These are phyloP conservation scores for Bostrychus sinensis DNA, from an alignment of 2,113 vertebrate species.

Conservation along the genomic window DNA sequence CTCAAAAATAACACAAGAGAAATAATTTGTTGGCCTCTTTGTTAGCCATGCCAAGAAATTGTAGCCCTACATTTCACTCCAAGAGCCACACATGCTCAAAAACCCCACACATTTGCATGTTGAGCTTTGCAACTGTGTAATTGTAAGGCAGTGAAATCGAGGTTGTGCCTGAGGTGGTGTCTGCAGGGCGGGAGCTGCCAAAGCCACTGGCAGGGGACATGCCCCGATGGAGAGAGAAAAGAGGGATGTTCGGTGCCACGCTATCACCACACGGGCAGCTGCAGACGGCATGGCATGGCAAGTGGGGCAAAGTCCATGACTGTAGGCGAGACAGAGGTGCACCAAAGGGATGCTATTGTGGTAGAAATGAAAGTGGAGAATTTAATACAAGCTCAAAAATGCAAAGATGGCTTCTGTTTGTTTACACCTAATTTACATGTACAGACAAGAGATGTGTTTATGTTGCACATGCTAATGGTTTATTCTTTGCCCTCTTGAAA, in stretches of 20 bases:
- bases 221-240: constrained; percentile 41
- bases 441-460: too few relatives aligned
- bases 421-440: too few relatives aligned
- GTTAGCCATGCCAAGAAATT: constrained; percentile 43
- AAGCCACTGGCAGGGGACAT: constrained; percentile 53
- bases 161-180: constrained; percentile 61
- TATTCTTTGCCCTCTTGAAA: too few relatives aligned
- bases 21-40: constrained; percentile 48
- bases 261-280: constrained; percentile 74
- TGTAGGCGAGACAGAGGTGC: constrained; percentile 35
- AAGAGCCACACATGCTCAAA: constrained; percentile 25
- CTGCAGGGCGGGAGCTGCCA: constrained; percentile 57
- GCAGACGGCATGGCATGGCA: constrained; percentile 65
- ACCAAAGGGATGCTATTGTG: constrained; percentile 15
- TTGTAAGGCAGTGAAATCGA: constrained; percentile 49
- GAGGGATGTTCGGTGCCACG: constrained; percentile 56
- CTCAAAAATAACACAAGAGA: constrained; percentile 53
- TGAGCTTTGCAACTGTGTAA: constrained; percentile 41
- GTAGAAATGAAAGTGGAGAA: constrained; percentile 21
- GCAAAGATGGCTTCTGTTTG: neutral
- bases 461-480: too few relatives aligned
- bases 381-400: constrained; percentile 30
- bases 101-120: constrained; percentile 14
- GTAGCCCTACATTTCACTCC: constrained; percentile 51
- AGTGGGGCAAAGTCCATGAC: constrained; percentile 52